Evolutionary conservation across 2,888 invertebrate genomes (phyloP), one percentile per base, ranked within the genome.

Genomic region (Marronus borbonicus): DNA sequence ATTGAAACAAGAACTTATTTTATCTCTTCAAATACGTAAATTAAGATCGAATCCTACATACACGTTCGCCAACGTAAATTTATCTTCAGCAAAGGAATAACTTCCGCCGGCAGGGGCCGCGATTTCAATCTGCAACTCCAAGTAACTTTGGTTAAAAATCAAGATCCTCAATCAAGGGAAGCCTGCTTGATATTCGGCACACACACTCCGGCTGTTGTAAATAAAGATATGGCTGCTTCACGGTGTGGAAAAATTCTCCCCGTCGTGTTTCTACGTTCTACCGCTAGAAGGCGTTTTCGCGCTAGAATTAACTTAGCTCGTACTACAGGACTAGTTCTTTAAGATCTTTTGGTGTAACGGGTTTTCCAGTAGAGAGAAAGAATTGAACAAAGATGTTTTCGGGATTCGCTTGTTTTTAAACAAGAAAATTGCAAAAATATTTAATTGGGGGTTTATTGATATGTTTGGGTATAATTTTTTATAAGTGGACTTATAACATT

Each of bases 81-180:
- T 76, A 68, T 76, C 36, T 20, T 55, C 50, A n/a, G 44, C 68
- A 44, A 65, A 68, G 28, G 75, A 64, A 86, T 86, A 86, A 86
- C 86, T 86, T 60, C 72, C 24, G 72, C 24, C 72, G 55, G 60
- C 24, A 24, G 20, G 60, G 72, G 44, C 44, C 72, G 72, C 85
- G 86, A 87, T 87, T 87, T 86, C 87, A 87, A 87, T 87, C 86
- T 85, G 83, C 83, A 84, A 85, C 84, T 84, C 81, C 83, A 82
- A 84, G 86, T 83, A 84, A 85, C 86, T 86, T 86, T 84, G 87
- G 87, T 88, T 87, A 87, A 88, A 89, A 89, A 89, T 89, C 88
- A 88, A 88, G 88, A 85, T 86, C 86, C 87, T 89, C 89, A 89
- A 89, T 89, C 89, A 89, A 88, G 87, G 84, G 81, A 80, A 82